Evolutionary conservation across 2,888 invertebrate genomes (phyloP), one percentile per base, ranked within the genome.

Genomic region (Caenorhabditis macrosperma): DNA sequence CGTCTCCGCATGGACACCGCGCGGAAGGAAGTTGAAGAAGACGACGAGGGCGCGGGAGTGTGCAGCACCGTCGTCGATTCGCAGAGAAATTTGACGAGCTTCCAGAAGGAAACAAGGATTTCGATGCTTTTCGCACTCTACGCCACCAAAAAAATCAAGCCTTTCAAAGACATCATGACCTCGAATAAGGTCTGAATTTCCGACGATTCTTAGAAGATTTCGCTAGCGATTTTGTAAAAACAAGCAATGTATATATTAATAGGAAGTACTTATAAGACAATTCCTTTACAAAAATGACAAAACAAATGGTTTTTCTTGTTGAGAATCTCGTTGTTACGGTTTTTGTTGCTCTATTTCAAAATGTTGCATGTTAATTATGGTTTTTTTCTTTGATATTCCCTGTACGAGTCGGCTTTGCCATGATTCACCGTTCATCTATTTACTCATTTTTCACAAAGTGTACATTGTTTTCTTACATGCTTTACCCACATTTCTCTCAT

Each of bases 1-100:
- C 77, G 71, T 28, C 59, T 79, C 30, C 54, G 75, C 44, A 81
- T 81, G 84, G 50, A 57, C 17, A n/a, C 20, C 10, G 41, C 35
- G 22, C 46, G 33, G 12, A 82, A 77, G n/a, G 33, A 54, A 12
- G 7, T 35, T 12, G 26, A 48, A 7, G 72, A 72, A 7, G 60
- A 60, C 28, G 67, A 67, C 22, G 72, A 72, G 38, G 66, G 66
- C 3, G 52, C 50, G 12, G 74, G 74, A 22, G 74, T 66, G 33
- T 75, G 74, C 59, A 66, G 60, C 38, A 68, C 66, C 1, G 67
- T 76, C 4, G 68, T 68, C 20, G 76, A 76, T 54, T 76, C 68
- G 0, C 55, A 76, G 28, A 33, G 55, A 38, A 76, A 63, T 24
- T 26, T 76, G 63, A 76, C 76, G 12, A 67, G 28, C 48, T 30